phyloP scores from a whole-genome alignment of 2,797 vertebrate genomes.

The Bryconaethiops microstoma region DNA sequence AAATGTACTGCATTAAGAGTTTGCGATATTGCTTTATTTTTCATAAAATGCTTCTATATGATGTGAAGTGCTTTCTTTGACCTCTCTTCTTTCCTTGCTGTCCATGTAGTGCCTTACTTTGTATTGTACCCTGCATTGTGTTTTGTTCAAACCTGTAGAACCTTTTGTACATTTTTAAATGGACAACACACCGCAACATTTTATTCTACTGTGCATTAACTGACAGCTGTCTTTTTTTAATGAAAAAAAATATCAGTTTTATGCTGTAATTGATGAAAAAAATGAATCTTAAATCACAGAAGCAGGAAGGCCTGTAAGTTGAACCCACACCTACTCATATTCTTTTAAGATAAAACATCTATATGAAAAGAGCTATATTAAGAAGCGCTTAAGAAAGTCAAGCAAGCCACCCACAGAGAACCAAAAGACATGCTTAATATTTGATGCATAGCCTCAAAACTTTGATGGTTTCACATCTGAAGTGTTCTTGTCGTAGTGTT shows the following conservation, averaged over 20 bases:
- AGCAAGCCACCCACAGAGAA: neutral
- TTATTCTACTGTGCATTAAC: neutral
- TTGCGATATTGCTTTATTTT: neutral
- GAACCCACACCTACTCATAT: slow-evolving; percentile 18
- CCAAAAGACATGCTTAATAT: slow-evolving; percentile 4
- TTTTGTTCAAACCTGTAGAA: neutral
- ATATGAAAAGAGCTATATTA: slow-evolving; percentile 19
- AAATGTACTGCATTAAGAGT: neutral
- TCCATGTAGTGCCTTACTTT: neutral
- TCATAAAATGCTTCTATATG: neutral
- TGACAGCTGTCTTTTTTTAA: neutral
- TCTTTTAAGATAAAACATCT: slow-evolving; percentile 4
- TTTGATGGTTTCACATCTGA: neutral
- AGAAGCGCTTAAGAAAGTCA: neutral
- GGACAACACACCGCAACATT: neutral
- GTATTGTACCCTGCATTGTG: neutral
- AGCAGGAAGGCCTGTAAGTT: slow-evolving; percentile 3
- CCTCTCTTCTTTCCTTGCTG: neutral
- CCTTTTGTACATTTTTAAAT: neutral
- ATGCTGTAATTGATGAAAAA: neutral
- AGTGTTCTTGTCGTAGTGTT: neutral
- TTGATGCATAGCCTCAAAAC: neutral
- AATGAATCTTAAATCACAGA: neutral
- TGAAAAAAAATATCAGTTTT: neutral
- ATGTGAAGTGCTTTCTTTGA: neutral